Evolutionary conservation across 2,113 vertebrate species (phyloP), one percentile per base, ranked within the genome.

Genomic region (Tragelaphus imberbis): DNA sequence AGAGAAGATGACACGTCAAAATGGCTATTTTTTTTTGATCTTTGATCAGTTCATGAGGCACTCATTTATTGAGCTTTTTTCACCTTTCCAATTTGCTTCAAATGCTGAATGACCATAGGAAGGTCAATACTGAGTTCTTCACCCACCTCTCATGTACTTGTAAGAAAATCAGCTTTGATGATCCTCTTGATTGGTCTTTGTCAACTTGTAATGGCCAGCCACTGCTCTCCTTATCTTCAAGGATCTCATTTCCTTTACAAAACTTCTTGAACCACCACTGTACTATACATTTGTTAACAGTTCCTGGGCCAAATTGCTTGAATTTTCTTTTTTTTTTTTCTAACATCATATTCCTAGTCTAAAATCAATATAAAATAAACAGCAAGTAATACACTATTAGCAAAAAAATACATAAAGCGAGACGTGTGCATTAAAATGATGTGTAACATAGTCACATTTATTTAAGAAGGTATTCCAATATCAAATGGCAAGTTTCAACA

Each of bases 1-100:
- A 44, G 71, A 44, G 71, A 77, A 44, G 40, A 77, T 77, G 71
- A 44, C 23, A 44, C 40, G 27, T 77, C 40, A 44, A 77, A 44
- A 44, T 0, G 21, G 13, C 12, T 75, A 2, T 40, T 40, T 40
- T 44, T 44, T 40, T 75, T 75, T 25, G 0, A 27, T 77, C 23
- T 77, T 77, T 77, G 40, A 44, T 44, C 40, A 44, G 71, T 23
- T 77, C 21, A 27, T 44, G 40, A 14, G 36, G 25, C 36, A 77
- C 23, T 6, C 36, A 77, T 44, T 77, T 77, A 44, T 27, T 77
- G 71, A 75, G n/a, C 2, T 44, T 44, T 44, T 75, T 36, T 44
- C 2, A 44, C 12, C 71, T 77, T 40, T 77, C 71, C 6, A 27
- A 44, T 27, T 44, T 77, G 71, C 40, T 77, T 44, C 71, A 77